Conservation (phyloP, 2,113 vertebrate genomes). For the Corythornis cristatus region DNA sequence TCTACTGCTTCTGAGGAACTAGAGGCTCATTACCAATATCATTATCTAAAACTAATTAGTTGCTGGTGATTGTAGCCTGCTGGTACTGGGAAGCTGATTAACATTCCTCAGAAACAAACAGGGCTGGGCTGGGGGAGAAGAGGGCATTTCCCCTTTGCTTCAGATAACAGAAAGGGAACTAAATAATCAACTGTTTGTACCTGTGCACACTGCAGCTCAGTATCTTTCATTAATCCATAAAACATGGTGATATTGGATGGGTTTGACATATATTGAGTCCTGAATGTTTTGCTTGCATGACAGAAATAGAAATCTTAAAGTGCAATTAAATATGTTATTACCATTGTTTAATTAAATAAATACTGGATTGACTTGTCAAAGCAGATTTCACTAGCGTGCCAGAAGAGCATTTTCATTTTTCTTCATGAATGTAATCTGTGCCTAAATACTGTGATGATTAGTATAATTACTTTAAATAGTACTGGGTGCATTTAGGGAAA, state of each 20-base stretch:
- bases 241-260: background rate
- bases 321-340: conserved; percentile 35
- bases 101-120: conserved; percentile 46
- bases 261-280: background rate
- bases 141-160: background rate
- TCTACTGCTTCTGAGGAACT: conserved; percentile 15
- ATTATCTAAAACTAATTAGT: conserved; percentile 61
- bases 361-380: conserved; percentile 37
- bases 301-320: conserved; percentile 4
- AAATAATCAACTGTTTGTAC: conserved; percentile 32
- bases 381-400: background rate
- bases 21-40: conserved; percentile 41
- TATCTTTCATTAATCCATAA: background rate
- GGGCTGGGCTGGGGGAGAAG: background rate
- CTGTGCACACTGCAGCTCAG: background rate
- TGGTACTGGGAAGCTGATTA: conserved; percentile 43
- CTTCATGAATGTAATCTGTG: background rate
- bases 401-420: conserved; percentile 15
- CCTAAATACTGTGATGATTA: background rate
- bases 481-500: background rate
- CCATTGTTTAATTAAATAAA: conserved; percentile 46
- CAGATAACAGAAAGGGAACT: background rate
- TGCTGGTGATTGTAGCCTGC: conserved; percentile 54
- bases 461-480: conserved; percentile 3
- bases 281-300: background rate